phyloP scores from a whole-genome alignment of 2,888 invertebrate genomes.

The Eupithecia vulgata region DNA sequence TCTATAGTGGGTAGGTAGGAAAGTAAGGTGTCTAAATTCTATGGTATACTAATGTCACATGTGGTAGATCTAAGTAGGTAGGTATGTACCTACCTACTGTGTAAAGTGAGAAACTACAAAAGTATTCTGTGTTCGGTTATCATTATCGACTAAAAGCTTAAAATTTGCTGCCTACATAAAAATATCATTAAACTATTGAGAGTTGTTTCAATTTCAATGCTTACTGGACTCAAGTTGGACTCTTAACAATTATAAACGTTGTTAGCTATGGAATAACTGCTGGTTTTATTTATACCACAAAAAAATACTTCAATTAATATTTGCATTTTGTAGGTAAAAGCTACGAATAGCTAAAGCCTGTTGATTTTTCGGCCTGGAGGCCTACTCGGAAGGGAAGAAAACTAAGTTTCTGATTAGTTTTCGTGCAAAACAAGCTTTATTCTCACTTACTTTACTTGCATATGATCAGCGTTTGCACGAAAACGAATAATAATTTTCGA shows the following conservation, averaged over 20 bases:
- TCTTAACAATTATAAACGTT: neutral
- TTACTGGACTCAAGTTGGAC: neutral
- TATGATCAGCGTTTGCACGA: no score
- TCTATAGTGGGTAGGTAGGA: neutral
- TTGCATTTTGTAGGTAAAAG: neutral
- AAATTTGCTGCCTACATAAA: neutral
- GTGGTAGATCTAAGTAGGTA: neutral
- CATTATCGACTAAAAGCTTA: neutral
- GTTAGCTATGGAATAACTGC: neutral
- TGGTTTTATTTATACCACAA: neutral
- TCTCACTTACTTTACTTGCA: no score
- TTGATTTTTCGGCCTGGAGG: neutral
- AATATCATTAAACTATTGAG: neutral
- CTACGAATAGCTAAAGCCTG: no score
- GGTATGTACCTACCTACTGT: no score
- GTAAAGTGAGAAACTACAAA: neutral
- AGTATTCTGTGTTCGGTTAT: neutral
- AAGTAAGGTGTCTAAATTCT: neutral
- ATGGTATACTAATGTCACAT: neutral
- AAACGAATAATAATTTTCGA: no score
- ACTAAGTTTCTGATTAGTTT: no score
- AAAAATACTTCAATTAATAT: neutral
- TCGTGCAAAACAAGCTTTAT: no score
- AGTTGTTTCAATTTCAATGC: neutral
- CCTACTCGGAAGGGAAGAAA: no score